Evolutionary conservation across 1,140 invertebrate genomes (phyloP).

Genomic region (Drosophila ercepeae): DNA sequence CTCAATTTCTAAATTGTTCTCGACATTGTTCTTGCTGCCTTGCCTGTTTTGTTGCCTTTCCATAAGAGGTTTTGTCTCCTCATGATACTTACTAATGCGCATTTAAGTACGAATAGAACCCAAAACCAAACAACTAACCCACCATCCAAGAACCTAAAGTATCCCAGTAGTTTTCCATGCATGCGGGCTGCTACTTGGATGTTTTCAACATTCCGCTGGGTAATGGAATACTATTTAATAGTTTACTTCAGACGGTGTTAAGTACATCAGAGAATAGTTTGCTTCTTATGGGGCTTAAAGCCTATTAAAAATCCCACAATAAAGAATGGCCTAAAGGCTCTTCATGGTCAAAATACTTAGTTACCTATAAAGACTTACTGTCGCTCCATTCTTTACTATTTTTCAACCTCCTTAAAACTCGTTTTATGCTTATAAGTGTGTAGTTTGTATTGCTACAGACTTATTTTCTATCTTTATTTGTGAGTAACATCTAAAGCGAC

Average conservation of each 20-base stretch:
- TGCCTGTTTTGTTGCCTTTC: conserved; percentile 29
- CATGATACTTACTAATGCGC: conserved; percentile 38
- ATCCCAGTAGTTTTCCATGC: conserved; percentile 1
- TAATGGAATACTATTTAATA: conserved; percentile 4
- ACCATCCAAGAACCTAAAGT: conserved; percentile 2
- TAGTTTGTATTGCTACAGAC: conserved; percentile 10
- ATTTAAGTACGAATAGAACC: conserved; percentile 39
- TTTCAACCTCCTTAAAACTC: conserved; percentile 26
- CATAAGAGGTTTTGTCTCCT: conserved; percentile 24
- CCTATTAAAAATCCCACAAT: no score
- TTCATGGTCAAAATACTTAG: background rate
- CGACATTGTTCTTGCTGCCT: conserved; percentile 53
- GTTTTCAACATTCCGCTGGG: background rate
- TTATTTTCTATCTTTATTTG: conserved; percentile 57
- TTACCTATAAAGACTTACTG: conserved; percentile 18
- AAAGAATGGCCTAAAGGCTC: no score
- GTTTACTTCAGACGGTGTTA: background rate
- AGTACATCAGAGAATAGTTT: background rate
- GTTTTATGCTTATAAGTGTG: conserved; percentile 24
- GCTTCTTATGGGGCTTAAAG: background rate
- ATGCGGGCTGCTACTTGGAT: background rate
- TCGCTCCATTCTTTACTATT: conserved; percentile 10
- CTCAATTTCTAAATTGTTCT: conserved; percentile 74
- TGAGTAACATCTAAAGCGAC: conserved; percentile 37
- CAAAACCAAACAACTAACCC: background rate